A percentile compares a stretch with the other conserved stretches of the same genome.
phyloP scores from a whole-genome alignment of 2,113 vertebrate species.

The Colossoma macropomum region DNA sequence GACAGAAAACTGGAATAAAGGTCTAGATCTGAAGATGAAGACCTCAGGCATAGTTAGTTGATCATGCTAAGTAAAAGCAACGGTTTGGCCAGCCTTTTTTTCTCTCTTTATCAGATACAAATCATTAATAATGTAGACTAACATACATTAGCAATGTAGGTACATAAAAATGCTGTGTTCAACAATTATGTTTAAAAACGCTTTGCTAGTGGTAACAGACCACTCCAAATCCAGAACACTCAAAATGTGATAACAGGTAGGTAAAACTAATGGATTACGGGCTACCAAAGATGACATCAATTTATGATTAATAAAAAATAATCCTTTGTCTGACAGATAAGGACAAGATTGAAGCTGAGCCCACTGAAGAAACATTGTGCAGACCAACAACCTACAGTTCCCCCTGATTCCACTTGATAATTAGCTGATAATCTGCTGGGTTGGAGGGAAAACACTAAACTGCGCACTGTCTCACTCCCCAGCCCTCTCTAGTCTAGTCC shows the following conservation, averaged over 20 bases:
- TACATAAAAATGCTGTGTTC: too few relatives aligned
- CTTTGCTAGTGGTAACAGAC: neutral
- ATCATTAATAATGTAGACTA: neutral
- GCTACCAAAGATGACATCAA: neutral
- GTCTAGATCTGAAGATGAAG: too few relatives aligned
- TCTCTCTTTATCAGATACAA: neutral
- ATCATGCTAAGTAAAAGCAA: too few relatives aligned
- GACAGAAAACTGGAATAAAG: too few relatives aligned
- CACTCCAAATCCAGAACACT: neutral
- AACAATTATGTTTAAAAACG: neutral
- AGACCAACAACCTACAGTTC: neutral
- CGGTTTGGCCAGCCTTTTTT: too few relatives aligned
- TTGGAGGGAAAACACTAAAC: neutral
- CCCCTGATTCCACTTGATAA: neutral
- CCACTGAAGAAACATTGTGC: neutral
- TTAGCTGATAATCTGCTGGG: slow-evolving; percentile 19
- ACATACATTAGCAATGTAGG: neutral
- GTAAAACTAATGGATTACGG: neutral
- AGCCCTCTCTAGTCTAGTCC: neutral
- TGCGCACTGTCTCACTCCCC: neutral
- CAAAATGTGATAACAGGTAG: neutral
- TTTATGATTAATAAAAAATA: neutral
- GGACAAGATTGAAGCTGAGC: neutral
- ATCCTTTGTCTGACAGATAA: neutral
- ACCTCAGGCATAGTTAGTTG: too few relatives aligned